Conservation (phyloP, 2,113 vertebrate genomes). For the Collichthys lucidus region DNA sequence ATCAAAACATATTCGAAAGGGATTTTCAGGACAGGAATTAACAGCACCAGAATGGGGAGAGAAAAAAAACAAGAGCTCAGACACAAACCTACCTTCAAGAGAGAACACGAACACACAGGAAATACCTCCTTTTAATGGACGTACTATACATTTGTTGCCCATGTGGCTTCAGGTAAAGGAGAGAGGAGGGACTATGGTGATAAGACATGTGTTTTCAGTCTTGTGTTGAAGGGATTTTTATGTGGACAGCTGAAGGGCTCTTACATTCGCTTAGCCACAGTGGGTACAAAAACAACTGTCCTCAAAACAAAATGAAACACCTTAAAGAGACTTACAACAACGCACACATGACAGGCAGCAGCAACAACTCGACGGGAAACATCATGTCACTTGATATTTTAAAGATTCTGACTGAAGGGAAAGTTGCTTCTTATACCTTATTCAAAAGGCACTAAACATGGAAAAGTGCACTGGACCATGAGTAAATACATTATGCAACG, state of each 20-base stretch:
- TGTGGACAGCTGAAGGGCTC: neutral
- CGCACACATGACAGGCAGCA: neutral
- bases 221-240: neutral
- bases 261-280: neutral
- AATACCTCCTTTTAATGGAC: conserved; percentile 7
- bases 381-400: neutral
- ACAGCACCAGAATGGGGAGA: conserved; percentile 18
- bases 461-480: conserved; percentile 9
- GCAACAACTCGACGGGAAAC: neutral
- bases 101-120: neutral
- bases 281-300: neutral
- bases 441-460: conserved; percentile 14
- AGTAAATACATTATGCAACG: conserved; percentile 62
- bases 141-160: conserved; percentile 7
- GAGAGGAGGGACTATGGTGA: neutral
- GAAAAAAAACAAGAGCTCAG: conserved; percentile 8
- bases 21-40: conserved; percentile 67
- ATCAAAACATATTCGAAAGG: conserved; percentile 63
- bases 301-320: neutral
- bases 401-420: neutral
- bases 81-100: conserved; percentile 17
- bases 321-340: neutral
- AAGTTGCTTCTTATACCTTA: conserved; percentile 21
- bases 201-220: conserved; percentile 15
- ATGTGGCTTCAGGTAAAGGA: conserved; percentile 11